Evolutionary conservation across 2,113 vertebrate species (phyloP).

Genomic region (Galeopterus variegatus): DNA sequence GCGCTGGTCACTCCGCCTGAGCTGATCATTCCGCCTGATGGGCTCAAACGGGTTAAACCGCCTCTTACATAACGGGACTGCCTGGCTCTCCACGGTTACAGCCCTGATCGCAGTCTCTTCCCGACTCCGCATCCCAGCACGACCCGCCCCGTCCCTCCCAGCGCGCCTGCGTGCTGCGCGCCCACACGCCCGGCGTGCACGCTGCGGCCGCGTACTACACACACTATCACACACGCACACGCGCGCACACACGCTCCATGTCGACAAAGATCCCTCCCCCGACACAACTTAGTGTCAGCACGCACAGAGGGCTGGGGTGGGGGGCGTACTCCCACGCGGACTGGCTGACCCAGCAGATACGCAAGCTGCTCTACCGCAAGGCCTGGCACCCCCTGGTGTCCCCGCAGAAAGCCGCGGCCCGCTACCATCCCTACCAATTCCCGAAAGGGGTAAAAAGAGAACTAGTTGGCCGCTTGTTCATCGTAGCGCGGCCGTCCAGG

Average conservation of each 20-base stretch:
- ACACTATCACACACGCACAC: not conserved
- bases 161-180: slow-evolving; percentile 75
- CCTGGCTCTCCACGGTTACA: slow-evolving; percentile 77
- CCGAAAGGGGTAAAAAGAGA: not conserved
- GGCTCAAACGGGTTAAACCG: slow-evolving; percentile 69
- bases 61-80: slow-evolving; percentile 80
- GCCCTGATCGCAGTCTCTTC: slow-evolving; percentile 70
- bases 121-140: not conserved
- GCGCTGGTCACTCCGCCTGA: not conserved
- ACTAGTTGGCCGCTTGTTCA: slow-evolving; percentile 23
- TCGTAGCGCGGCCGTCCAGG: not conserved
- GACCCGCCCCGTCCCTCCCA: slow-evolving; percentile 49
- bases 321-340: not conserved
- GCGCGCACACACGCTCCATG: not conserved
- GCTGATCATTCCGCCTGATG: not conserved
- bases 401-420: not conserved
- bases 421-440: not conserved
- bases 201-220: not conserved
- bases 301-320: not conserved
- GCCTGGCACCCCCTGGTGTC: not conserved
- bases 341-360: not conserved
- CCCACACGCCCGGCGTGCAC: not conserved
- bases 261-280: not conserved
- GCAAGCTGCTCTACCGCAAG: not conserved
- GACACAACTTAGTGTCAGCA: not conserved